Base-by-base conservation (phyloP, 2,888 invertebrate species). In the Argynnis bischoffii region DNA sequence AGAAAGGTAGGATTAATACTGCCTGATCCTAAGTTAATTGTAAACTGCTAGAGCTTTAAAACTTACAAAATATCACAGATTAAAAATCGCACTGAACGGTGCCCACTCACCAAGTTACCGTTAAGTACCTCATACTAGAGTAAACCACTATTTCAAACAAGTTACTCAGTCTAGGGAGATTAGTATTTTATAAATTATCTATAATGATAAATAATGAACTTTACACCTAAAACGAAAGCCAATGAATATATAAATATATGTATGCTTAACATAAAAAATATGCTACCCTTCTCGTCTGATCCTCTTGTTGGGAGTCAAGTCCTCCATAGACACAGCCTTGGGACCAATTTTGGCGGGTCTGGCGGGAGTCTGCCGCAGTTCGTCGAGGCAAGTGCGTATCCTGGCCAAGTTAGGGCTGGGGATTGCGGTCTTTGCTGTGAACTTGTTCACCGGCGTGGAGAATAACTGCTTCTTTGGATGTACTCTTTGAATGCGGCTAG, bases 261-360 rank as follows among this genome's bases (percentile, higher is more conserved):
- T 8, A 51, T 15, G n/a, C 6, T 16, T 5, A 8, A 16, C 50
- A 64, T 35, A 55, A 6, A n/a, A 54, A 54, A 53, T 67, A 41
- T 41, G 3, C 64, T 67, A 88, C 90, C 80, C 81, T 5, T 83
- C 80, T 55, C 75, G 79, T 65, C 73, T 85, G 14, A 80, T 75
- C 69, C 81, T 79, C 71, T 89, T 92, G 2, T 78, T 84, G 0
- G 92, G 92, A 13, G 92, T 92, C 55, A 92, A 77, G 71, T 92
- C 91, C 60, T 92, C 92, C 90, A 92, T 90, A 0, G 92, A 92
- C 1, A 81, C 81, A 0, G 90, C 90, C 65, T 92, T 92, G 47
- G 87, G 81, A 1, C 82, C 80, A 50, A 83, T 82, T 65, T 81
- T 81, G 14, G 70, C 72, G 3, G 73, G 69, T 0, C 80, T 79